Evolutionary conservation across 2,797 vertebrate species (phyloP).

Genomic region (Notoglanidium macrostoma): DNA sequence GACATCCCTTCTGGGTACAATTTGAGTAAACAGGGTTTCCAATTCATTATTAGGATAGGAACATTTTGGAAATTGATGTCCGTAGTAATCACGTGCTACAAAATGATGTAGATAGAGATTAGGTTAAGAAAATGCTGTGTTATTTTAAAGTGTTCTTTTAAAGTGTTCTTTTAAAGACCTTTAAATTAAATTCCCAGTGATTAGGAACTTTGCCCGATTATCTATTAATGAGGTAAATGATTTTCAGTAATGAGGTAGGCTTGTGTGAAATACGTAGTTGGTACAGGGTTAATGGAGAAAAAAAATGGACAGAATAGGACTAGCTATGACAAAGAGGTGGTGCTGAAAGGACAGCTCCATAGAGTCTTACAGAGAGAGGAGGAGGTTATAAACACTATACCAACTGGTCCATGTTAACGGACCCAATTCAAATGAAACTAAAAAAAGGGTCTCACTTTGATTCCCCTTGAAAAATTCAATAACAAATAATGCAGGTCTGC

Average conservation of each 20-base stretch:
- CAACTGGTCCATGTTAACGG: background rate
- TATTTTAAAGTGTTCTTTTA: background rate
- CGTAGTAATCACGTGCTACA: background rate
- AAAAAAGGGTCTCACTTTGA: background rate
- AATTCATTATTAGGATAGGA: background rate
- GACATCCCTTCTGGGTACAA: background rate
- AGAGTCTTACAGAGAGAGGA: background rate
- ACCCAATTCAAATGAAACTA: background rate
- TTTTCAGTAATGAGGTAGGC: constrained; percentile 40
- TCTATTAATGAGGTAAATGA: constrained; percentile 46
- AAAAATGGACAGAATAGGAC: background rate
- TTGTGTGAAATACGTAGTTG: constrained; percentile 17
- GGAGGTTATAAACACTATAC: background rate
- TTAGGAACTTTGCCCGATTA: constrained; percentile 34
- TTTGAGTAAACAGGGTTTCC: background rate
- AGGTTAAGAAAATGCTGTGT: constrained; percentile 22
- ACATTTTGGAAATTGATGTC: constrained; percentile 2
- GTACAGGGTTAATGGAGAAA: constrained; percentile 26
- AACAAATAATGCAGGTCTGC: background rate
- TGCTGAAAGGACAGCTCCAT: constrained; percentile 61
- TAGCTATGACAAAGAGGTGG: constrained; percentile 26
- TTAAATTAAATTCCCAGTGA: constrained; percentile 28
- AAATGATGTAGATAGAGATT: constrained; percentile 3
- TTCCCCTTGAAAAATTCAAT: background rate
- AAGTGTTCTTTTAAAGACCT: constrained; percentile 29